Conservation (phyloP, 2,888 invertebrate genomes). For the Oxystoma pomonae region DNA sequence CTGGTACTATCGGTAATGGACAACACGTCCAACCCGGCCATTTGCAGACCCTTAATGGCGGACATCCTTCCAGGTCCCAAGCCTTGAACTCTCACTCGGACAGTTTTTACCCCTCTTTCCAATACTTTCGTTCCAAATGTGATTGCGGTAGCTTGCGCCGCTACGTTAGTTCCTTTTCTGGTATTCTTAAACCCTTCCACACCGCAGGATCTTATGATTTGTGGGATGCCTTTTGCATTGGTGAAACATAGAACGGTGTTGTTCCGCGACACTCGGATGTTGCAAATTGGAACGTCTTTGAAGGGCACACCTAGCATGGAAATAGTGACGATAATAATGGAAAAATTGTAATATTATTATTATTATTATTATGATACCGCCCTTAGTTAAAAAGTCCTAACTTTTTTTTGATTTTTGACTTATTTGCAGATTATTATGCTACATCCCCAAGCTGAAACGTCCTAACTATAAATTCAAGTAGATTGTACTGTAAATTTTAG, state of each 20-base stretch:
- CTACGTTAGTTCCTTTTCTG: slow-evolving; percentile 93
- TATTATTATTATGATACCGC: no score
- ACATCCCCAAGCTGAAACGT: no score
- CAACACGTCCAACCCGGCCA: slow-evolving; percentile 85
- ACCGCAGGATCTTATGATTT: slow-evolving; percentile 73
- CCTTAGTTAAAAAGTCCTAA: no score
- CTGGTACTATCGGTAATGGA: slow-evolving; percentile 91
- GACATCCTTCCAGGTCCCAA: slow-evolving; percentile 89
- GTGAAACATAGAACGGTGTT: slow-evolving; percentile 82
- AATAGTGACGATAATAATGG: background rate
- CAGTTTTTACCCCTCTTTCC: slow-evolving; percentile 67
- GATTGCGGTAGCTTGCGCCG: slow-evolving; percentile 91
- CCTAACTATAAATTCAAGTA: no score
- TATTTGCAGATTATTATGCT: no score
- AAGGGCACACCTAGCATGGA: slow-evolving; percentile 55
- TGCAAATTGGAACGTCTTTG: slow-evolving; percentile 76
- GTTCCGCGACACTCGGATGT: slow-evolving; percentile 78
- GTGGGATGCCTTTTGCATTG: slow-evolving; percentile 59
- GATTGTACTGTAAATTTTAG: no score
- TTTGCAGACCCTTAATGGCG: slow-evolving; percentile 88
- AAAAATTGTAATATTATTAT: no score
- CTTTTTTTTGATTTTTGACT: no score
- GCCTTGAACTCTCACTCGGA: slow-evolving; percentile 76
- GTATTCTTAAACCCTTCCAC: slow-evolving; percentile 94
- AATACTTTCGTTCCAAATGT: slow-evolving; percentile 66